Percentiles rank a stretch among this genome's conserved stretches.
phyloP scores from a whole-genome alignment of 2,797 vertebrate species.

The Hephaestus fuliginosus region DNA sequence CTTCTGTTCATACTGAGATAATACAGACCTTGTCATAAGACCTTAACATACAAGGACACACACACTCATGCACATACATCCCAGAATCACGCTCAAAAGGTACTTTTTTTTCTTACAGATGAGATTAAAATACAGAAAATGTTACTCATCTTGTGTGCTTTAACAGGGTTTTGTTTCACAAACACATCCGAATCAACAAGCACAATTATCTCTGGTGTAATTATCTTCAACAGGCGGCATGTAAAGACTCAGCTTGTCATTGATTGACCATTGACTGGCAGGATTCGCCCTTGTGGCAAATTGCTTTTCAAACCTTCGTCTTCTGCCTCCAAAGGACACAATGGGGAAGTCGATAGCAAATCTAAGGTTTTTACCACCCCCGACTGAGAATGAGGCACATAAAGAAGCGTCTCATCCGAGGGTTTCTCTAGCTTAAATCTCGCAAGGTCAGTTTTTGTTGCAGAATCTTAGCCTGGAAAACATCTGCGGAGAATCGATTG shows the following conservation, averaged over 20 bases:
- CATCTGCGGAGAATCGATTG: background rate
- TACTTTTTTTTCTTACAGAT: background rate
- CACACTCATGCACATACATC: background rate
- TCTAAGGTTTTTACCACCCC: slow-evolving; percentile 35
- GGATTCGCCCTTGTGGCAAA: slow-evolving; percentile 65
- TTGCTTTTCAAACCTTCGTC: slow-evolving; percentile 62
- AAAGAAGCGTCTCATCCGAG: slow-evolving; percentile 17
- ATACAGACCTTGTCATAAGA: background rate
- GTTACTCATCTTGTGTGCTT: background rate
- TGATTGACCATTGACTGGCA: slow-evolving; percentile 70
- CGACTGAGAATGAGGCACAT: slow-evolving; percentile 23
- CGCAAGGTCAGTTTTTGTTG: slow-evolving; percentile 53
- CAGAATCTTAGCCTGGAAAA: slow-evolving; percentile 4
- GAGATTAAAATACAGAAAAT: slow-evolving; percentile 6
- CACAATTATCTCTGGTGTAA: slow-evolving; percentile 55
- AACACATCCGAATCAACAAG: slow-evolving; percentile 48
- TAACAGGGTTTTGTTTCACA: slow-evolving; percentile 21
- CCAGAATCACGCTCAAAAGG: background rate
- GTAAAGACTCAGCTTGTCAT: slow-evolving; percentile 49
- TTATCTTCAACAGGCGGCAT: slow-evolving; percentile 43
- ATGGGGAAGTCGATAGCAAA: slow-evolving; percentile 64
- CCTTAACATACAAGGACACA: no score
- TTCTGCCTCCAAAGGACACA: slow-evolving; percentile 56
- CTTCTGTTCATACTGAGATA: background rate
- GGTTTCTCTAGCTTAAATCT: slow-evolving; percentile 1